phyloP scores from a whole-genome alignment of 2,113 vertebrate species.

The Perccottus glenii region DNA sequence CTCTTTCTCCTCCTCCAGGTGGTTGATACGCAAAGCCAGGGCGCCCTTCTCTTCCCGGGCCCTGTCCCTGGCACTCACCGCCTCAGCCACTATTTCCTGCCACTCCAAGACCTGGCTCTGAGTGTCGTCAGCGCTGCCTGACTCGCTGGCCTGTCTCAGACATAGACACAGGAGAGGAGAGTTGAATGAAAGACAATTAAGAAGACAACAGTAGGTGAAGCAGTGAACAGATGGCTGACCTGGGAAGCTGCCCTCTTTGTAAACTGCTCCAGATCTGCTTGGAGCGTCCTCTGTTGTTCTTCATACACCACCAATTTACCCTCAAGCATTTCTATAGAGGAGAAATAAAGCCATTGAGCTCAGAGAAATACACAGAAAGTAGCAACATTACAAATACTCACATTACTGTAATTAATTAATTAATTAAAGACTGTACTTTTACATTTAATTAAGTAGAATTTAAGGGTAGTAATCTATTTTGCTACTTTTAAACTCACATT shows the following conservation, averaged over 20 bases:
- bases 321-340: slow-evolving; percentile 80
- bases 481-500: too few species aligned
- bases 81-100: slow-evolving; percentile 85
- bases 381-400: too few species aligned
- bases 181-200: too few species aligned
- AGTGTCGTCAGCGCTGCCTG: slow-evolving; percentile 85
- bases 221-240: slow-evolving; percentile 64
- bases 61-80: slow-evolving; percentile 76
- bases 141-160: slow-evolving; percentile 83
- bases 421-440: too few species aligned
- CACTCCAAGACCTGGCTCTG: slow-evolving; percentile 89
- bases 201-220: too few species aligned
- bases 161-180: not conserved
- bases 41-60: slow-evolving; percentile 83
- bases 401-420: not conserved
- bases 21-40: slow-evolving; percentile 84
- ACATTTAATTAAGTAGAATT: too few species aligned
- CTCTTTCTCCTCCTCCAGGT: slow-evolving; percentile 93
- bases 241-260: slow-evolving; percentile 89
- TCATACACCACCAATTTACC: slow-evolving; percentile 87
- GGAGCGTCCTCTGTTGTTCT: slow-evolving; percentile 89
- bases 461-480: too few species aligned
- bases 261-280: slow-evolving; percentile 90
- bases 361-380: not conserved
- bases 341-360: not conserved